These are phyloP conservation scores for Epinephelus malabaricus DNA, from an alignment of 2,797 vertebrate genomes.

Conservation along the genomic window DNA sequence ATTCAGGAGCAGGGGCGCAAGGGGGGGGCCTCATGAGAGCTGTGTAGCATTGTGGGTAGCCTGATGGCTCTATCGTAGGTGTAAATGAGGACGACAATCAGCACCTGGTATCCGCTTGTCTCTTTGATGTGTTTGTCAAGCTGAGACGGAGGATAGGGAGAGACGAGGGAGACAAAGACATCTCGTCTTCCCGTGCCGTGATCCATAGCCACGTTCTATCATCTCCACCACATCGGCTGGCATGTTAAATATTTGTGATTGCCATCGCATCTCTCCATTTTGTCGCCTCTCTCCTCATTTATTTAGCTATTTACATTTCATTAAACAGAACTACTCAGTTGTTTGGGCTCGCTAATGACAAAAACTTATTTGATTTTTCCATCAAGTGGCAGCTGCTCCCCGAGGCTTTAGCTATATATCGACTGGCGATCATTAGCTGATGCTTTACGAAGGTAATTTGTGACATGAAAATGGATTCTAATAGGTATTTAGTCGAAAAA, in stretches of 20 bases:
- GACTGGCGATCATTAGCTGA: slow-evolving; percentile 46
- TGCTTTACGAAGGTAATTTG: slow-evolving; percentile 54
- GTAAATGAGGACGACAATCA: slow-evolving; percentile 48
- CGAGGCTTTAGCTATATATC: slow-evolving; percentile 38
- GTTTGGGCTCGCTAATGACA: slow-evolving; percentile 48
- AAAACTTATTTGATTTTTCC: slow-evolving; percentile 53
- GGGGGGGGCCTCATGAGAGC: slow-evolving; percentile 30
- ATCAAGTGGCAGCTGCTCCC: slow-evolving; percentile 43
- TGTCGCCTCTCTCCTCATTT: slow-evolving; percentile 31
- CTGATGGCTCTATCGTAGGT: slow-evolving; percentile 70
- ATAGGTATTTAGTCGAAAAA: slow-evolving; percentile 38
- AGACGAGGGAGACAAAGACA: background rate
- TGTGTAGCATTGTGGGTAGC: slow-evolving; percentile 59
- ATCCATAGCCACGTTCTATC: slow-evolving; percentile 36
- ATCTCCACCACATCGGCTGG: slow-evolving; percentile 48
- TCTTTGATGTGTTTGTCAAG: slow-evolving; percentile 51
- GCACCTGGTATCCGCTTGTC: slow-evolving; percentile 49
- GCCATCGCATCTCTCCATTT: slow-evolving; percentile 29
- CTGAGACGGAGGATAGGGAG: slow-evolving; percentile 5
- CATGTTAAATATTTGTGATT: slow-evolving; percentile 50
- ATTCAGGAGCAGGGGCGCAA: slow-evolving; percentile 35
- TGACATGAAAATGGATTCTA: slow-evolving; percentile 45
- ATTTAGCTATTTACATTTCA: slow-evolving; percentile 53
- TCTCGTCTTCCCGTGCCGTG: slow-evolving; percentile 10
- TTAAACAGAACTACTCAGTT: slow-evolving; percentile 32